These are phyloP conservation scores for Serrognathus titanus DNA, from an alignment of 2,888 invertebrate genomes.

Conservation along the genomic window DNA sequence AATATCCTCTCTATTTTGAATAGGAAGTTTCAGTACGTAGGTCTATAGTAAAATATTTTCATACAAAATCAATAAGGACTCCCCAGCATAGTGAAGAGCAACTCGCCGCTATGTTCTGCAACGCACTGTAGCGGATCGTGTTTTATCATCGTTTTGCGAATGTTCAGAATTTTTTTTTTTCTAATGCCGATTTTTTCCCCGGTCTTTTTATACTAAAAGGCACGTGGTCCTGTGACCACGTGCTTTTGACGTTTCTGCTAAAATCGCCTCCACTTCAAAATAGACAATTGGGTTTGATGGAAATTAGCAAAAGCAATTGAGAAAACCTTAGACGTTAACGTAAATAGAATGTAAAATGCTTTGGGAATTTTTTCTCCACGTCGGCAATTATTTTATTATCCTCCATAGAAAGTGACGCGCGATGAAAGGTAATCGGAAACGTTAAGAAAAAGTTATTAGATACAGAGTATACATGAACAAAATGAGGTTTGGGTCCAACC, in stretches of 20 bases:
- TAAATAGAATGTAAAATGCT: constrained; percentile 9
- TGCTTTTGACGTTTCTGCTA: constrained; percentile 20
- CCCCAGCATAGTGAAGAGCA: background rate
- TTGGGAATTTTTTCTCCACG: constrained; percentile 8
- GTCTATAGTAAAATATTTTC: background rate
- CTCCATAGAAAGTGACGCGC: constrained; percentile 13
- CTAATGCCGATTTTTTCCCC: no score
- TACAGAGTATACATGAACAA: constrained; percentile 47
- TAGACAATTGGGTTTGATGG: background rate
- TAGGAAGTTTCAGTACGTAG: background rate
- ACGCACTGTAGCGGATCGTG: no score
- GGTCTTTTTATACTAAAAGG: no score
- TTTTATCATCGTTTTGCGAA: no score
- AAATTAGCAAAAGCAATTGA: constrained; percentile 2
- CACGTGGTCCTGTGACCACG: constrained; percentile 11
- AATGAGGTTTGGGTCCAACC: constrained; percentile 52
- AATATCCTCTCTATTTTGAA: background rate
- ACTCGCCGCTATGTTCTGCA: no score
- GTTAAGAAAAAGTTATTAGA: constrained; percentile 48
- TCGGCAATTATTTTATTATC: constrained; percentile 18
- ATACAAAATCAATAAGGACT: constrained; percentile 3
- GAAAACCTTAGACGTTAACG: constrained; percentile 6
- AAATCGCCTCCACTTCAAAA: constrained; percentile 5
- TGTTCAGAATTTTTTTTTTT: no score
- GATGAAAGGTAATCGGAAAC: constrained; percentile 23